Base-by-base conservation (phyloP, 64 coral and sea anemone species). In the Montipora cactus region DNA sequence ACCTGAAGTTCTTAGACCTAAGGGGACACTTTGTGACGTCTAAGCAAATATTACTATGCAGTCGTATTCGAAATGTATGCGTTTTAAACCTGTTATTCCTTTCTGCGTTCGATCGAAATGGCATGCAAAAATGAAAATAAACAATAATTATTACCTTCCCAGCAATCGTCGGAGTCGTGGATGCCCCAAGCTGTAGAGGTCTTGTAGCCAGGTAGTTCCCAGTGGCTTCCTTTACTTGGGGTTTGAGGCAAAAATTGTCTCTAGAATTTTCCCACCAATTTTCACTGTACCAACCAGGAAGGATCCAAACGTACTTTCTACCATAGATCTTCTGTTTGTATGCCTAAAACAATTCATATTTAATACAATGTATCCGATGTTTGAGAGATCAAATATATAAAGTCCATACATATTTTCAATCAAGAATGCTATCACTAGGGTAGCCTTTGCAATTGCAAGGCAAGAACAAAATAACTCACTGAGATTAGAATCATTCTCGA, bases 171-270 rank as follows among this genome's bases (percentile, higher is more conserved):
- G 70, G 47, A 11, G 80, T 44, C 11, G 2, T 59, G 14, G 68
- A 77, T 12, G 49, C 44, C 0, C 79, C 61, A 19, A 84, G 13
- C 16, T 21, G 22, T 28, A 75, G 45, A 77, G 80, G 79, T 46
- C 49, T 86, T 8, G 90, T 92, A 8, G 80, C 68, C 47, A 92
- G 69, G 74, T 92, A 92, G 81, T 86, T 92, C 14, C 90, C 90
- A 67, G 57, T 44, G 0, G 90, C 90, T 75, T 44, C 11, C 53
- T 67, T 84, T 53, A 92, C 71, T 19, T 92, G 67, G 49, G 53
- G 18, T 75, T 25, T 16, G 12, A 22, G 61, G 18, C 90, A 92
- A 4, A 69, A 62, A n/a, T 16, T 75, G 47, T 76, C 80, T 0
- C 20, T 28, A 21, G n/a, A 5, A 20, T 77, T 67, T 3, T 64